Base-by-base conservation (phyloP, 2,888 invertebrate genomes). In the Sphaerophoria taeniata region DNA sequence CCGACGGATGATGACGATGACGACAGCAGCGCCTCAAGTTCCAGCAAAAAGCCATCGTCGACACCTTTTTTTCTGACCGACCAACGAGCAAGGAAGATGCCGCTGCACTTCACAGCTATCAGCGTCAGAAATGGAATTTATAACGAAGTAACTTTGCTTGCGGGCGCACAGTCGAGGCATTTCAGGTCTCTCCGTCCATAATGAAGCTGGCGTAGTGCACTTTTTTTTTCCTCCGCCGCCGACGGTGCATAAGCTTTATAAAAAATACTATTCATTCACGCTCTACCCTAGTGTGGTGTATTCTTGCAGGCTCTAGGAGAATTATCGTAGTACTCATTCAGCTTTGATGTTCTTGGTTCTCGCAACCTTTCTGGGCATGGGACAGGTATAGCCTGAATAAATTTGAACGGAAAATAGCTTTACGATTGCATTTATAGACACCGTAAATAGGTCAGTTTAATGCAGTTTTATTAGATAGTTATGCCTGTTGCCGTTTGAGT, bases 371-470 rank as follows among this genome's bases (percentile, higher is more conserved):
- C 33, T n/a, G 7, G 12, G 4, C 14, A 14, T 3, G 31, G 11
- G 47, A 36, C 16, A 3, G 58, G 43, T 58, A 33, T 65, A 43
- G 36, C 61, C 60, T 49, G 69, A 34, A 72, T 72, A 65, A 78
- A 65, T 71, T 73, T 70, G 39, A 61, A n/a, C 49, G 55, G 9
- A 39, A 60, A 73, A 67, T 67, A 65, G 74, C 34, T 55, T 60
- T 65, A 72, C 1, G 24, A 24, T 24, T 71, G 71, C 73, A 67
- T 73, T 77, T 61, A 69, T 74, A 60, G 74, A 14, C 31, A 47
- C 49, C 49, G 61, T 74, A 80, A 80, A 74, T 80, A 56, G 75
- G 70, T 70, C 74, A 75, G 70, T 80, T 75, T 74, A 63, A 61
- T 69, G 60, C 73, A 67, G 79, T 53, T 69, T 67, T 63, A 73